Evolutionary conservation across 53 echinoderm and acorn worm genomes (phyloP).

Genomic region (Echinometra lucunter): DNA sequence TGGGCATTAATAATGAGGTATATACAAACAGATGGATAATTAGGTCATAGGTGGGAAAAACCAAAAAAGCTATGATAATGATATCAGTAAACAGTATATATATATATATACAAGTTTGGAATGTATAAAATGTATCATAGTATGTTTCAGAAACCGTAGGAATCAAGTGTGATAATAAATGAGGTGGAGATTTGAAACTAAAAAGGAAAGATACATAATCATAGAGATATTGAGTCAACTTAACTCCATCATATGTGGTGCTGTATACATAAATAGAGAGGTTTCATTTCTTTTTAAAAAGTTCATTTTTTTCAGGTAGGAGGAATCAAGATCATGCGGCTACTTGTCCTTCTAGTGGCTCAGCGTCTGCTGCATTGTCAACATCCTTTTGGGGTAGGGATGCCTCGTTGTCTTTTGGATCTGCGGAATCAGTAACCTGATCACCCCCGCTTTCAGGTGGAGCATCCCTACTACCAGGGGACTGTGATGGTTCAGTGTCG

Average conservation of each 20-base stretch:
- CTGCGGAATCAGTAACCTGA: slow-evolving; percentile 7
- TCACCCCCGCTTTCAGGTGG: slow-evolving; percentile 13
- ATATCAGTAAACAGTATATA: background rate
- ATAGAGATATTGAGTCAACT: background rate
- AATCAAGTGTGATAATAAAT: background rate
- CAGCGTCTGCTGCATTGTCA: slow-evolving; percentile 39
- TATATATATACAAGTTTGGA: slow-evolving; percentile 1
- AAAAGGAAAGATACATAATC: background rate
- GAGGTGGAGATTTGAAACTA: background rate
- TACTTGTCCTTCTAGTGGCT: slow-evolving; percentile 24
- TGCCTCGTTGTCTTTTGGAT: slow-evolving; percentile 1
- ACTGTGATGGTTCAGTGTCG: slow-evolving; percentile 39
- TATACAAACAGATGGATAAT: slow-evolving; percentile 11
- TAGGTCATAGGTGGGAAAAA: background rate
- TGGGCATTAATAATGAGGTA: background rate
- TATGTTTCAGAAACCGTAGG: background rate
- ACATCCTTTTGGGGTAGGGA: slow-evolving; percentile 18
- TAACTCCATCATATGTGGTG: background rate
- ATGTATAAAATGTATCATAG: background rate
- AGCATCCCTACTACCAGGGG: background rate
- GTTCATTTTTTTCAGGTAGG: background rate
- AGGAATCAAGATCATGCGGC: background rate
- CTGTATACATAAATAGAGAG: background rate
- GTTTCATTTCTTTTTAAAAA: background rate
- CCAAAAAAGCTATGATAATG: background rate